A percentile compares a stretch with the other conserved stretches of the same genome.
Evolutionary conservation across 2,888 invertebrate genomes (phyloP).

Genomic region (Lepidocyrtoides sp.): DNA sequence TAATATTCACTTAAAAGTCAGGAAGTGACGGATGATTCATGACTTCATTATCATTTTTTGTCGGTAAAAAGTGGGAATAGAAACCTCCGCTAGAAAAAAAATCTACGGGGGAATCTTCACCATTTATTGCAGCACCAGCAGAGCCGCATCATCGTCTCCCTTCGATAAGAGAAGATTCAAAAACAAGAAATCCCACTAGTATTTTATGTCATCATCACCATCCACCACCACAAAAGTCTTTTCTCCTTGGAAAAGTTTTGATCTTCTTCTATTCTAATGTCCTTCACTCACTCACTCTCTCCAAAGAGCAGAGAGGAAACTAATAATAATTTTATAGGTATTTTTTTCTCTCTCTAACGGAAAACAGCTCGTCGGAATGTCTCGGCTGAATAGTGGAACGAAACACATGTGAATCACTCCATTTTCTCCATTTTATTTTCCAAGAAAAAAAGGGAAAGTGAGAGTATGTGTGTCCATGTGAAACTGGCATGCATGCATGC

Average conservation of each 20-base stretch:
- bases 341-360: no score
- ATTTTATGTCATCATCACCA: no score
- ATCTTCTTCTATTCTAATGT: background rate
- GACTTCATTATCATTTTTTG: conserved; percentile 43
- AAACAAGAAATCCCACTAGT: background rate
- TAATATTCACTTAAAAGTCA: background rate
- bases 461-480: no score
- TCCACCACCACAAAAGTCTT: background rate
- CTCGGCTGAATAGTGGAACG: background rate
- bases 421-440: background rate
- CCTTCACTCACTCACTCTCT: conserved; percentile 5
- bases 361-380: background rate
- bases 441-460: background rate
- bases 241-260: no score
- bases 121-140: no score
- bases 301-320: background rate
- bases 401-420: conserved; percentile 7
- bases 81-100: conserved; percentile 2
- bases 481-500: no score
- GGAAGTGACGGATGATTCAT: conserved; percentile 37
- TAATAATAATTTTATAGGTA: background rate
- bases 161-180: background rate
- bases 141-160: background rate
- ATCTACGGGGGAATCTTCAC: background rate
- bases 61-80: background rate